Base-by-base conservation (phyloP, 2,113 vertebrate genomes). In the Dolichallabes microphthalmus region DNA sequence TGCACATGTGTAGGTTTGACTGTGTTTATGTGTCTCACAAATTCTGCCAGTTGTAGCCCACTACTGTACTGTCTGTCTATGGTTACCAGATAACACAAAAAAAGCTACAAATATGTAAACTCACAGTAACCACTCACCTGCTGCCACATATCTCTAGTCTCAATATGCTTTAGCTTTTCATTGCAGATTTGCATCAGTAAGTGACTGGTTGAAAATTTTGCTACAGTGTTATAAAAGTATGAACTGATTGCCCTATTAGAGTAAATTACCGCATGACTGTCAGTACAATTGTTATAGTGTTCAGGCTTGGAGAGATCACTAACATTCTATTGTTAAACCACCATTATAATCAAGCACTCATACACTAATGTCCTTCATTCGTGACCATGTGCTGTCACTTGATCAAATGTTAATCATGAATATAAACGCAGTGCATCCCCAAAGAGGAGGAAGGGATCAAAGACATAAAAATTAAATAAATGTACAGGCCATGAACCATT, bases 361-460 rank as follows among this genome's bases (percentile, higher is more conserved):
- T 20, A 9, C 30, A n/a, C 27, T n/a, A n/a, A 12, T 32, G 13
- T 63, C 15, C 20, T 60, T 53, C 13, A 39, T 82, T 58, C 55
- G 61, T 1, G 1, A 53, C 80, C 58, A 17, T 78, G 61, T 63
- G 30, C 50, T 19, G 9, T 12, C 77, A 4, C 75, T 27, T 20
- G 35, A 83, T 9, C 75, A 86, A 86, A 84, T 84, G 76, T 30
- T 84, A 82, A 87, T 86, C n/a, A 71, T 76, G 61, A 39, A 30
- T 80, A 69, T 81, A 78, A 86, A 61, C 64, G 77, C 77, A 84
- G 57, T 82, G 66, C 39, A 19, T 82, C 52, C 61, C 9, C 3
- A 35, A 69, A 4, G 7, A 68, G 20, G 50, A 60, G 73, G 80
- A 4, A 30, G 25, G 22, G 74, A 85, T 82, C 50, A 81, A 76